Base-by-base conservation (phyloP, 2,888 invertebrate genomes). In the Mylabris sibirica region DNA sequence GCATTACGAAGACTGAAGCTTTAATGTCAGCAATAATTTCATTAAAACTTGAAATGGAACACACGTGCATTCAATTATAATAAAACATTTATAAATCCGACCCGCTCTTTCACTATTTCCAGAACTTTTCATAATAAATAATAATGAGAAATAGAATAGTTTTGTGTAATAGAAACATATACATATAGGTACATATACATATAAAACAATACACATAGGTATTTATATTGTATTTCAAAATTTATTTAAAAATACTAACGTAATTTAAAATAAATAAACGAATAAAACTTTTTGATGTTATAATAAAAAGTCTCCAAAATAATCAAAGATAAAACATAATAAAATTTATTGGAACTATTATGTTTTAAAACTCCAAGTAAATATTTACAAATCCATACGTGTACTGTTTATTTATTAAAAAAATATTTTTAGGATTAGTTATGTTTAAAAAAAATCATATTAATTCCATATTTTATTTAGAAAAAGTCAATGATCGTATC, bases 61-160 rank as follows among this genome's bases (percentile, higher is more conserved):
- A 81, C 82, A 82, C 82, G 81, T 82, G 82, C 82, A 80, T 82
- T 82, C 81, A 82, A 81, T 82, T 82, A 81, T 79, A 82, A 82
- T 82, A 81, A 82, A 82, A 81, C 82, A 83, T 82, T 82, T 81
- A 80, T 82, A 82, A 81, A 82, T 81, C 80, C 78, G 49, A 20
- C 49, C 49, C 49, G 49, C 20, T 49, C 49, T 49, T 49, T 20
- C 20, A 79, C 79, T 81, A 80, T 80, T 80, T 79, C 75, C 70
- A 78, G 79, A 49, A 49, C 49, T 65, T 63, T 67, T 34, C 26
- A 14, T 62, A 17, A 62, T 30, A 24, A 62, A 62, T 34, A 41
- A 41, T 34, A 35, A 62, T 17, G 11, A 59, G 9, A 59, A 20
- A 59, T 12, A 59, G 12, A 59, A 59, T 41, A 41, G 14, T n/a